These are phyloP conservation scores for Corvus moneduloides DNA, from an alignment of 2,113 vertebrate species.

Conservation along the genomic window DNA sequence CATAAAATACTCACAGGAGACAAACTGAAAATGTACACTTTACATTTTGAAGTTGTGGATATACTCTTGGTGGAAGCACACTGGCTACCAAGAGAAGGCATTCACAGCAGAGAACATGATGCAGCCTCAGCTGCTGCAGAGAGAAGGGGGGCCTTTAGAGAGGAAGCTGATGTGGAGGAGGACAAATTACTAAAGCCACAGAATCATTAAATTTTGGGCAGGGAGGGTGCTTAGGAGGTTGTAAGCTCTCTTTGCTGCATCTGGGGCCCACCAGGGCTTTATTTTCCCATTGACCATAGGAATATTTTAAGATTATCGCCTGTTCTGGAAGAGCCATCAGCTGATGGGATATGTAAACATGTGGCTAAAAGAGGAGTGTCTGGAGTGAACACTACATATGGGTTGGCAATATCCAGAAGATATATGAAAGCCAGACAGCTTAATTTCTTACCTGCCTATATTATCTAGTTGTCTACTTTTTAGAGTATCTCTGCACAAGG, in stretches of 20 bases:
- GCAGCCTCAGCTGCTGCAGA: neutral
- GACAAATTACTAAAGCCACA: neutral
- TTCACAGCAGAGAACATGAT: rapidly evolving
- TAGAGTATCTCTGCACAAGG: neutral
- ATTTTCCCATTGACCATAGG: neutral
- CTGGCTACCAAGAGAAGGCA: neutral
- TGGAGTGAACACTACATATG: neutral
- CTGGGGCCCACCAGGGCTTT: neutral
- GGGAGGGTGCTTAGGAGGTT: neutral
- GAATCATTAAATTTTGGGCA: neutral
- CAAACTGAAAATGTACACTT: rapidly evolving
- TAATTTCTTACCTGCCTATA: neutral
- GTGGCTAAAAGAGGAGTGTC: neutral
- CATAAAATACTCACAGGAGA: neutral
- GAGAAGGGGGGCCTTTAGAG: neutral
- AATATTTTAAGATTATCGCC: neutral
- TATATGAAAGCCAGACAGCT: neutral
- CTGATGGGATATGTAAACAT: neutral
- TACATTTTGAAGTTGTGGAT: neutral
- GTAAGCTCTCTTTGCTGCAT: neutral
- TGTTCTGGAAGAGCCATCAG: neutral
- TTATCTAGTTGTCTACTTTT: neutral
- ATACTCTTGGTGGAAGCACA: neutral
- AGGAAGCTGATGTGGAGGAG: neutral
- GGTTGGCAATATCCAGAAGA: neutral